Evolutionary conservation across 2,797 vertebrate species (phyloP).

Genomic region (Notolabrus celidotus): DNA sequence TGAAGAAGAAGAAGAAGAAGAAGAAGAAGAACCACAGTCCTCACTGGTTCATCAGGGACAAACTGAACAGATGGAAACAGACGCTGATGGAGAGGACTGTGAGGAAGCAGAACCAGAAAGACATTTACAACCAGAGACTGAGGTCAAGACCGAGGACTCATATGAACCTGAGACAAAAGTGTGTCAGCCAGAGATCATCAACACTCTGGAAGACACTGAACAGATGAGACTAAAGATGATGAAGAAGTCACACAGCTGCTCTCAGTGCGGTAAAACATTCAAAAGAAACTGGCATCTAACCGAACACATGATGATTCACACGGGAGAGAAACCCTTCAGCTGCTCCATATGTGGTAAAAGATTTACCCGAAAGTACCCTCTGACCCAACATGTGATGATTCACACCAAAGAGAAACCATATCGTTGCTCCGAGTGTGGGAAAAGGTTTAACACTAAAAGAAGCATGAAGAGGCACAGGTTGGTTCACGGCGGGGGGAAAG

Average conservation of each 20-base stretch:
- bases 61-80: neutral
- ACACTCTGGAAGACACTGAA: neutral
- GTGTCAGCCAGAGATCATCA: too few species aligned
- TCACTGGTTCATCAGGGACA: neutral
- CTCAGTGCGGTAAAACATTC: neutral
- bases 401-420: neutral
- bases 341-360: neutral
- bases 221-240: too few species aligned
- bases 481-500: neutral
- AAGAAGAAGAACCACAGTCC: conserved; percentile 1
- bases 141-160: neutral
- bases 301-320: neutral
- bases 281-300: neutral
- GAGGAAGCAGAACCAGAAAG: too few species aligned
- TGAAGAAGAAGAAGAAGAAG: too few species aligned
- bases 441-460: neutral
- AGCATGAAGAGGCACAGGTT: neutral
- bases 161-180: neutral
- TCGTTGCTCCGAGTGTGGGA: neutral
- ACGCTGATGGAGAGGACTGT: too few species aligned
- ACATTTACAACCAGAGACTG: too few species aligned
- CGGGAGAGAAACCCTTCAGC: neutral
- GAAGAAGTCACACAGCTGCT: neutral
- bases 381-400: neutral
- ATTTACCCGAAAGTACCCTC: neutral